These are phyloP conservation scores for Perca flavescens DNA, from an alignment of 2,113 vertebrate genomes.

Conservation along the genomic window DNA sequence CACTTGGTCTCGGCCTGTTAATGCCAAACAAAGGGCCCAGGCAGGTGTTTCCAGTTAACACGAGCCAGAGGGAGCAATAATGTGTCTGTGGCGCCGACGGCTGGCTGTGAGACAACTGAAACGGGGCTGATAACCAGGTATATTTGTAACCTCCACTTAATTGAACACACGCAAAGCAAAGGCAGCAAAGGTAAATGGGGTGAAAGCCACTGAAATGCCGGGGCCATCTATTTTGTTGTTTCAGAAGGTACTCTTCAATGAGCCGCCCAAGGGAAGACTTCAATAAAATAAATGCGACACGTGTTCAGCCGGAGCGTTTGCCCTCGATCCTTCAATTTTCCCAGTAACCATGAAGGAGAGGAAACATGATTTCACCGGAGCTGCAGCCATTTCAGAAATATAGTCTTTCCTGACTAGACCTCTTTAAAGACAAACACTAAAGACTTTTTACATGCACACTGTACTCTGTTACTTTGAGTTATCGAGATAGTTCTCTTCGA, in stretches of 20 bases:
- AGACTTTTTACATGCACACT: constrained; percentile 4
- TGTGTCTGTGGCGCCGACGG: constrained; percentile 28
- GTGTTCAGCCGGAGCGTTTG: background rate
- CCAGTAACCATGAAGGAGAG: constrained; percentile 24
- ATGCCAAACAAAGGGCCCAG: constrained; percentile 55
- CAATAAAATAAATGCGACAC: constrained; percentile 23
- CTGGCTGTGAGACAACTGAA: constrained; percentile 35
- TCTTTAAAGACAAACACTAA: background rate
- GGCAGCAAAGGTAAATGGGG: constrained; percentile 33
- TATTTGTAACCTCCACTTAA: constrained; percentile 52
- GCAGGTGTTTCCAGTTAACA: constrained; percentile 57
- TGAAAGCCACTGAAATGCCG: constrained; percentile 45
- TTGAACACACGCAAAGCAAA: constrained; percentile 35
- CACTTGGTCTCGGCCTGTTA: constrained; percentile 59
- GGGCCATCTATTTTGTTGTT: constrained; percentile 14
- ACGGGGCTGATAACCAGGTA: constrained; percentile 38
- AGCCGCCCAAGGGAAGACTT: constrained; percentile 27
- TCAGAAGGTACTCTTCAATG: constrained; percentile 23
- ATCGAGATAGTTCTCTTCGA: constrained; percentile 2
- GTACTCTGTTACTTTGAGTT: background rate
- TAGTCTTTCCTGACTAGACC: constrained; percentile 6
- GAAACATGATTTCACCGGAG: constrained; percentile 27
- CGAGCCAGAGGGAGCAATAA: constrained; percentile 36
- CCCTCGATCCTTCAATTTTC: constrained; percentile 7
- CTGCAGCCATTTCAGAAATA: constrained; percentile 20